Conservation (phyloP, 2,888 invertebrate genomes). For the Griposia aprilina region DNA sequence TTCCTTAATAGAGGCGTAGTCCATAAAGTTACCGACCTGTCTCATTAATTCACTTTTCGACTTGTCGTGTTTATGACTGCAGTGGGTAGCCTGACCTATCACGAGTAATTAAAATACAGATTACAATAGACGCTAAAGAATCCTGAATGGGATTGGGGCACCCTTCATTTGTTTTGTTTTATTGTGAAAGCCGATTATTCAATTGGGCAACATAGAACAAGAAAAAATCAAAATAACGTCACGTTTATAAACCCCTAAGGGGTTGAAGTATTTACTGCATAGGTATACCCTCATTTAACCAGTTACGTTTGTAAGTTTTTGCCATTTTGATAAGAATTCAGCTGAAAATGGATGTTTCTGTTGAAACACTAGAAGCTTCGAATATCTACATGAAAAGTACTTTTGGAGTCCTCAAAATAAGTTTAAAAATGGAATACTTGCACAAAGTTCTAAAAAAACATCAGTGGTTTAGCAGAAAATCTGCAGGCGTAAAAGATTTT, state of each 20-base stretch:
- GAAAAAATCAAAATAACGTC: too few relatives aligned
- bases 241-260: too few relatives aligned
- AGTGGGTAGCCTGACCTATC: slow-evolving; percentile 45
- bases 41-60: slow-evolving; percentile 26
- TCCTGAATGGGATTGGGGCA: background rate
- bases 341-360: too few relatives aligned
- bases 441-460: background rate
- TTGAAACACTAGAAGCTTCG: too few relatives aligned
- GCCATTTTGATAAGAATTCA: too few relatives aligned
- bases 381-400: background rate
- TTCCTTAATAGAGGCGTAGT: slow-evolving; percentile 5
- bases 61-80: slow-evolving; percentile 37
- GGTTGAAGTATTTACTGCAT: too few relatives aligned
- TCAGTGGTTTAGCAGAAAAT: background rate
- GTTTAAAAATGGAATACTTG: background rate
- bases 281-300: too few relatives aligned
- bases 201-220: background rate
- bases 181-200: background rate
- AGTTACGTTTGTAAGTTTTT: too few relatives aligned
- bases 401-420: background rate
- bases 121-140: slow-evolving; percentile 3
- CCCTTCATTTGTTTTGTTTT: slow-evolving; percentile 14
- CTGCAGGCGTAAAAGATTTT: background rate
- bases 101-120: slow-evolving; percentile 47
- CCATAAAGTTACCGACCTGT: slow-evolving; percentile 30